Evolutionary conservation across 2,797 vertebrate species (phyloP).

Genomic region (Paedocypris micromegethes): DNA sequence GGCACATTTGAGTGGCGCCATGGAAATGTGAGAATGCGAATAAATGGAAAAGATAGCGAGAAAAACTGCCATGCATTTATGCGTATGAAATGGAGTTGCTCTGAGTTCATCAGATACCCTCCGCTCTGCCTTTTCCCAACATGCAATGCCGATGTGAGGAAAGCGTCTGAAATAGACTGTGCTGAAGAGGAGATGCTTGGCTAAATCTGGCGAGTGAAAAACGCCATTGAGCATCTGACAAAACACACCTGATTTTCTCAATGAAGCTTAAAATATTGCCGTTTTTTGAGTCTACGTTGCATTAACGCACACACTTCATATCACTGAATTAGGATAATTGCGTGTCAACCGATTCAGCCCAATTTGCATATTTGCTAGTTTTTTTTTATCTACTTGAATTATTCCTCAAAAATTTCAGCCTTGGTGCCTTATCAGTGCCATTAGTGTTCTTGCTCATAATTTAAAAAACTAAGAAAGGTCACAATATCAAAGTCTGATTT

Average conservation of each 20-base stretch:
- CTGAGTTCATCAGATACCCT: slow-evolving; percentile 4
- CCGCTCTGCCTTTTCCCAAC: slow-evolving; percentile 3
- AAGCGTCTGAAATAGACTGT: not conserved
- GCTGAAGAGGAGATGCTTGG: slow-evolving; percentile 15
- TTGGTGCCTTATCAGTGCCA: too few species aligned
- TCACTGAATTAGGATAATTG: not conserved
- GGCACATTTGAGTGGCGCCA: too few species aligned
- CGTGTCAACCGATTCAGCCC: not conserved
- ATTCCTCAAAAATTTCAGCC: too few species aligned
- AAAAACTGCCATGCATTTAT: not conserved
- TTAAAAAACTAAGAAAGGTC: not conserved
- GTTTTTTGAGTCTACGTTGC: not conserved
- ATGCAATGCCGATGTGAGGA: not conserved
- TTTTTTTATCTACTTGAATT: not conserved
- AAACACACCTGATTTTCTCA: too few species aligned
- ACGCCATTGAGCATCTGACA: too few species aligned
- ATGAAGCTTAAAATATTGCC: too few species aligned
- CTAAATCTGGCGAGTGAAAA: not conserved
- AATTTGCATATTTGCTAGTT: not conserved
- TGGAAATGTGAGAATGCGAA: slow-evolving; percentile 12
- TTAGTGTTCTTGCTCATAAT: too few species aligned
- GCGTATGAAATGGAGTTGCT: slow-evolving; percentile 2
- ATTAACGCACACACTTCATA: not conserved
- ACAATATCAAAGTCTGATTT: not conserved
- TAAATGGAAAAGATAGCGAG: not conserved